phyloP scores from a whole-genome alignment of 1,140 invertebrate species.

The Coptotermes formosanus region DNA sequence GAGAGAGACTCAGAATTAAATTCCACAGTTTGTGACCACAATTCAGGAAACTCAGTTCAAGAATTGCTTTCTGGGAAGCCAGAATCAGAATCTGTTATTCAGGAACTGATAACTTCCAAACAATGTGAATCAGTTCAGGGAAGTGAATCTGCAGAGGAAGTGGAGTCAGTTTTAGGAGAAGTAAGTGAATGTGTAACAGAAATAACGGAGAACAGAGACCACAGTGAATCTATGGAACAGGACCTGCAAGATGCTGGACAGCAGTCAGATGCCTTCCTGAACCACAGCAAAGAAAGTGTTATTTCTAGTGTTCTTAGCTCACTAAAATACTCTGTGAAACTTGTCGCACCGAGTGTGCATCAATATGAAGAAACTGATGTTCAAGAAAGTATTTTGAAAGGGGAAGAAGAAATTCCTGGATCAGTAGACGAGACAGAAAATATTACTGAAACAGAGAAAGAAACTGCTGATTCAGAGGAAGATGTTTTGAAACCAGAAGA shows the following conservation, averaged over 20 bases:
- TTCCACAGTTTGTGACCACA: neutral
- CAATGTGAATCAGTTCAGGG: neutral
- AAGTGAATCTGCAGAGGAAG: neutral
- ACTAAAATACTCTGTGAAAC: neutral
- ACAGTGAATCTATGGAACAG: neutral
- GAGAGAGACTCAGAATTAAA: neutral
- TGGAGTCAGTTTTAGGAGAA: constrained; percentile 1
- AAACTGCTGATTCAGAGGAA: neutral
- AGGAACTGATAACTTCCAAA: neutral
- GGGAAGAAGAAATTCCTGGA: neutral
- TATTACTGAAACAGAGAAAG: neutral
- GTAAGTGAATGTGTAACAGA: neutral
- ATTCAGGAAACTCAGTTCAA: neutral
- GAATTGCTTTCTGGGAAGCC: neutral
- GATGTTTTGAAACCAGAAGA: neutral
- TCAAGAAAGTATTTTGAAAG: neutral
- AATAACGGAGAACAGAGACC: neutral
- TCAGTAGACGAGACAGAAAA: neutral
- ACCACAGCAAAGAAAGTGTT: neutral
- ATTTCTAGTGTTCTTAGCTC: neutral
- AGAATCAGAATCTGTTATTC: neutral
- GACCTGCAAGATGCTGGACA: neutral
- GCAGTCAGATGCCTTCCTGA: neutral
- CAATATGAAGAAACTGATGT: neutral
- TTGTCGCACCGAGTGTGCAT: neutral